Percentiles rank a stretch among this genome's conserved stretches.
Evolutionary conservation across 2,113 vertebrate genomes (phyloP).

Genomic region (Microcebus jonahi): DNA sequence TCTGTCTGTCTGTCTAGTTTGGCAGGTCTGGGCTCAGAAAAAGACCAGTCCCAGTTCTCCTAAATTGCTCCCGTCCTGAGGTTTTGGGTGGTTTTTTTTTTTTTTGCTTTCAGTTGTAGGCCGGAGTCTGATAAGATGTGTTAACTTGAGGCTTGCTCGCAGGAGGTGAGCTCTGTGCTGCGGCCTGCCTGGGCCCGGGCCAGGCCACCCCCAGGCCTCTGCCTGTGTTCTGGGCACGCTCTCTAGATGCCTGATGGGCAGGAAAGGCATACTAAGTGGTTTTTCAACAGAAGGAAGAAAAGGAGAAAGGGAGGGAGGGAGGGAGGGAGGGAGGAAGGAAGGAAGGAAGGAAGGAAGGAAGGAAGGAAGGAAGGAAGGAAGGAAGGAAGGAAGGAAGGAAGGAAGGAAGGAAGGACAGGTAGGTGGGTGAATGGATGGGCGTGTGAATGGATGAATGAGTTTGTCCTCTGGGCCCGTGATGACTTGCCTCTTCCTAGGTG

Average conservation of each 20-base stretch:
- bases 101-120: neutral
- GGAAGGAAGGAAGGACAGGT: too few relatives aligned
- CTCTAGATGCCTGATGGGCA: neutral
- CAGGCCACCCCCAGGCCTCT: neutral
- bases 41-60: neutral
- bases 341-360: neutral
- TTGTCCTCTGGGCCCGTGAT: neutral
- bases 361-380: too few relatives aligned
- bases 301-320: too few relatives aligned
- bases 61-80: neutral
- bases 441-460: neutral
- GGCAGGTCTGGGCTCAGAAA: neutral
- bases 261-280: neutral
- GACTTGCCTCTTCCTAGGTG: neutral
- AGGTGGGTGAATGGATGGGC: too few relatives aligned
- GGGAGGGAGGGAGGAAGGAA: fast-evolving
- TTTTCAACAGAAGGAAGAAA: neutral
- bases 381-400: fast-evolving
- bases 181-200: neutral
- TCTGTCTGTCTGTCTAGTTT: slow-evolving; percentile 63
- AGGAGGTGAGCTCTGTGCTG: neutral
- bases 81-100: neutral
- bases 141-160: neutral
- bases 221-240: neutral
- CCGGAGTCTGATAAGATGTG: neutral